Evolutionary conservation across 2,888 invertebrate species (phyloP).

Genomic region (Watsonalla binaria): DNA sequence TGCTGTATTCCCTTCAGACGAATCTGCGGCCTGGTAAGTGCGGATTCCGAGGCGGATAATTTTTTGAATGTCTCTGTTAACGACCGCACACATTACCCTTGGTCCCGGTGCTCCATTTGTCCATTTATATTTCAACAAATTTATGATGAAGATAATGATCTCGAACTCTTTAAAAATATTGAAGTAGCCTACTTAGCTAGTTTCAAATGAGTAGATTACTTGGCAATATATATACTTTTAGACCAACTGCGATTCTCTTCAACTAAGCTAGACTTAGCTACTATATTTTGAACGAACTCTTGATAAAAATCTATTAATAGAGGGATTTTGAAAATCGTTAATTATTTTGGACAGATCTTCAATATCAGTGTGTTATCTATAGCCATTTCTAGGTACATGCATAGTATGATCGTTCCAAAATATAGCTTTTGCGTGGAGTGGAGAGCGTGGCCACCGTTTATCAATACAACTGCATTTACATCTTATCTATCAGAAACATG

Average conservation of each 20-base stretch:
- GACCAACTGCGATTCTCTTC: too few relatives aligned
- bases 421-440: background rate
- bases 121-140: constrained; percentile 50
- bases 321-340: too few relatives aligned
- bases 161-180: background rate
- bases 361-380: too few relatives aligned
- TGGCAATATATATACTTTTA: too few relatives aligned
- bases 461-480: constrained; percentile 30
- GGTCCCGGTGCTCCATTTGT: constrained; percentile 41
- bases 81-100: constrained; percentile 56
- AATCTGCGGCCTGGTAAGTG: constrained; percentile 60
- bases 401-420: background rate
- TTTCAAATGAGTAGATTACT: too few relatives aligned
- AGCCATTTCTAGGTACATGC: too few relatives aligned
- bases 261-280: too few relatives aligned
- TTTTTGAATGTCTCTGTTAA: constrained; percentile 68
- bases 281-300: too few relatives aligned
- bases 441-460: constrained; percentile 8
- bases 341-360: too few relatives aligned
- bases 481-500: constrained; percentile 51
- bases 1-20: constrained; percentile 74
- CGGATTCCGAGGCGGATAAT: constrained; percentile 60
- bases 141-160: constrained; percentile 14
- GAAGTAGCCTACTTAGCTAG: too few relatives aligned
- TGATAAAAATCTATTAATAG: too few relatives aligned